Evolutionary conservation across 2,797 vertebrate species (phyloP).

Genomic region (Linurgus olivaceus): DNA sequence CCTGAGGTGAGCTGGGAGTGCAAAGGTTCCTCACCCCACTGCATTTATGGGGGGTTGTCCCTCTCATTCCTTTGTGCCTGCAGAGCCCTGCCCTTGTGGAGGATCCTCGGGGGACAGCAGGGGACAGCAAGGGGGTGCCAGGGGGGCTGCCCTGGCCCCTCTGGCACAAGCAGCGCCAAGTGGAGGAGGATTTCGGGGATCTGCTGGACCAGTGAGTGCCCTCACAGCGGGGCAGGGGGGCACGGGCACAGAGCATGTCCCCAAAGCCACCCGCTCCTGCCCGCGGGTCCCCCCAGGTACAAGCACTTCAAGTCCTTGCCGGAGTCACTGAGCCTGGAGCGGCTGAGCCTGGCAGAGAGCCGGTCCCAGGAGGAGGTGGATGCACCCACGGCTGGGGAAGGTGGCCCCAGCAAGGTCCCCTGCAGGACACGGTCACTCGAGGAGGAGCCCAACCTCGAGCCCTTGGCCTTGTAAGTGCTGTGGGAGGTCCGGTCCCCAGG

Average conservation of each 20-base stretch:
- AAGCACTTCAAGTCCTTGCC: conserved; percentile 78
- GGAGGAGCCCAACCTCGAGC: background rate
- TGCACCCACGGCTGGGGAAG: background rate
- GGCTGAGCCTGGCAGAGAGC: background rate
- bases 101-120: background rate
- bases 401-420: background rate
- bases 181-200: conserved; percentile 68
- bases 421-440: background rate
- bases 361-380: background rate
- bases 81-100: background rate
- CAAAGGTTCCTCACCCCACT: background rate
- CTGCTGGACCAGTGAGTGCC: conserved; percentile 79
- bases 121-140: background rate
- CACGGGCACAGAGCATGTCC: rapidly evolving
- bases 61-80: background rate
- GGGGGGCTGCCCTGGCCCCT: conserved; percentile 32
- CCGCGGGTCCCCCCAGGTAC: conserved; percentile 56
- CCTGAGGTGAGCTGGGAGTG: background rate
- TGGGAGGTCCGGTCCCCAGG: background rate
- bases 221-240: rapidly evolving
- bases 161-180: conserved; percentile 44
- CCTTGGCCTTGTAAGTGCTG: conserved; percentile 67
- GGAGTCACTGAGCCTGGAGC: conserved; percentile 37
- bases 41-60: background rate
- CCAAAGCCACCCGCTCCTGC: background rate